Base-by-base conservation (phyloP, 1,140 invertebrate genomes). In the Drosophila parabipectinata region DNA sequence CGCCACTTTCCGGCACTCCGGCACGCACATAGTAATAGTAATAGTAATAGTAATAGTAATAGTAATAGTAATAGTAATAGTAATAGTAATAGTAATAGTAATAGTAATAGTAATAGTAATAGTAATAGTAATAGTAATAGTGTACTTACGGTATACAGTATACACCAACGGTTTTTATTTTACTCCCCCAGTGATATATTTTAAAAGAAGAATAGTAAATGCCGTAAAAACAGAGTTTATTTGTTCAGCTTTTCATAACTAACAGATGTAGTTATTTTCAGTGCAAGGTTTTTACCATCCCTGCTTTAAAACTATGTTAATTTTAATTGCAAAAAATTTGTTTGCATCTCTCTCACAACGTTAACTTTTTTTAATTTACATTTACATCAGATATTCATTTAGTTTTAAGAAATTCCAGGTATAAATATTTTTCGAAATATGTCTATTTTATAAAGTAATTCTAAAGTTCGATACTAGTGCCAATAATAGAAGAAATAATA, bases 351-450 rank as follows among this genome's bases (percentile, higher is more conserved):
- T 67, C 21, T 54, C 32, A 39, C 75, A 61, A 61, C 62, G 73
- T 76, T 76, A 76, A 76, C 73, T 72, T 73, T 15, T 64, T 60
- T 41, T 26, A 48, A 18, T 60, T 61, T 44, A 67, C 72, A 68
- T 59, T 67, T 75, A 75, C 72, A 75, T 75, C 52, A 59, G 30
- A 21, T 52, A 44, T 54, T 57, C 26, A 26, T 51, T 59, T 60
- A 67, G 45, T 28, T 59, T 45, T 67, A 67, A 56, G 50, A 60
- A 76, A 59, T 62, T 69, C 63, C 53, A 61, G 44, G 61, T 66
- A 56, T 68, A 53, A 68, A 59, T 55, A 37, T 52, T 41, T 37
- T 59, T 72, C 48, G 67, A 73, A 50, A 77, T 58, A 67, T 52
- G 51, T 64, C 52, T 69, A 68, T 52, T 18, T 56, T 54, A 48